phyloP scores from a whole-genome alignment of 1,140 invertebrate genomes.

The Phenacoccus solenopsis region DNA sequence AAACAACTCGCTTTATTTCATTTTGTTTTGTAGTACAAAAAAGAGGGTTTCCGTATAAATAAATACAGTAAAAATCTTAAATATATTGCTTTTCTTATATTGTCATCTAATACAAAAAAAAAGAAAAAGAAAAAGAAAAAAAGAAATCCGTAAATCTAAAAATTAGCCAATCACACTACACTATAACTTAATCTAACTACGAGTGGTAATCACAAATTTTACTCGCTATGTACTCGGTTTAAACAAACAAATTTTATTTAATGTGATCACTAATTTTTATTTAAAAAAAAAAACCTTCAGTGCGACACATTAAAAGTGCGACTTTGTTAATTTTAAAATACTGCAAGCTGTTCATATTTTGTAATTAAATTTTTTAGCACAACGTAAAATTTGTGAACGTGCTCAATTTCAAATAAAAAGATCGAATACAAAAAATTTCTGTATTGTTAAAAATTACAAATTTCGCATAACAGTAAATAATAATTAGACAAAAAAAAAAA shows the following conservation, averaged over 20 bases:
- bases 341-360: neutral
- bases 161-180: slow-evolving; percentile 17
- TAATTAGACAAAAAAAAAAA: slow-evolving; percentile 1
- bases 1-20: slow-evolving; percentile 12
- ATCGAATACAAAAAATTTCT: slow-evolving; percentile 14
- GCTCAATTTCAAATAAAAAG: neutral
- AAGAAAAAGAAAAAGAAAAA: neutral
- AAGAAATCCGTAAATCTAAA: slow-evolving; percentile 5
- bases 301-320: slow-evolving; percentile 13
- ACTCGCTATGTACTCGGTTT: slow-evolving; percentile 9
- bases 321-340: neutral
- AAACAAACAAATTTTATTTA: neutral
- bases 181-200: slow-evolving; percentile 12
- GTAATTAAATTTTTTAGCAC: too few relatives aligned
- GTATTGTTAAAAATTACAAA: slow-evolving; percentile 3
- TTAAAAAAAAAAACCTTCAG: slow-evolving; percentile 9
- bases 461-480: slow-evolving; percentile 17
- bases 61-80: slow-evolving; percentile 16
- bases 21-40: slow-evolving; percentile 7
- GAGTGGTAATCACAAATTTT: slow-evolving; percentile 16
- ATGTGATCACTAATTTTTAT: slow-evolving; percentile 3
- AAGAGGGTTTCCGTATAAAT: slow-evolving; percentile 7
- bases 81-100: slow-evolving; percentile 18
- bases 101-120: slow-evolving; percentile 16
- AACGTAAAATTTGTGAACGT: slow-evolving; percentile 14